These are phyloP conservation scores for Ceratothoa steindachneri DNA, from an alignment of 2,888 invertebrate genomes.

Conservation along the genomic window DNA sequence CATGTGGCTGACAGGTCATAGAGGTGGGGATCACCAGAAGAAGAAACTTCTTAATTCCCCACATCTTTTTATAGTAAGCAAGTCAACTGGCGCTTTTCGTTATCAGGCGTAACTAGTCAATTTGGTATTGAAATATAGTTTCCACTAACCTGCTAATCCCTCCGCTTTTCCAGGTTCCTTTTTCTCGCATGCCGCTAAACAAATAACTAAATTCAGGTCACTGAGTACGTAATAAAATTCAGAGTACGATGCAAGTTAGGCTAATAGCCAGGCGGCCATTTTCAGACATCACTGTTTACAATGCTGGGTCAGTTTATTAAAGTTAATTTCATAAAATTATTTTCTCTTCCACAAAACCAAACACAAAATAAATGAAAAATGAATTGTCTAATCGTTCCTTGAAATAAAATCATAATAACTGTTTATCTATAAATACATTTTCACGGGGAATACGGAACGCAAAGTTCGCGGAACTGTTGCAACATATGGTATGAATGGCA, in stretches of 20 bases:
- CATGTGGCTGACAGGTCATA: too few species aligned
- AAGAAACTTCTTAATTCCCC: too few species aligned
- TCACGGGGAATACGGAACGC: neutral
- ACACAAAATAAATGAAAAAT: neutral
- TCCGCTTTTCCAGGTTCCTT: slow-evolving; percentile 2
- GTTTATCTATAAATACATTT: neutral
- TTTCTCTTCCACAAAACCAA: neutral
- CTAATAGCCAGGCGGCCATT: neutral
- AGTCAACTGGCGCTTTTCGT: too few species aligned
- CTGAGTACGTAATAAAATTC: neutral
- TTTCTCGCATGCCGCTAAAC: slow-evolving; percentile 9
- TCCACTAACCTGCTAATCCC: neutral
- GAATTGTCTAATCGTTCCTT: neutral
- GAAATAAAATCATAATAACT: neutral
- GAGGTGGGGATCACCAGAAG: too few species aligned
- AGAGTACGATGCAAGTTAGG: neutral
- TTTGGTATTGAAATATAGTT: too few species aligned
- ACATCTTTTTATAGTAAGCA: too few species aligned
- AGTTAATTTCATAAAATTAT: neutral
- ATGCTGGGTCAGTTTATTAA: neutral
- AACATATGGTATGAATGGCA: slow-evolving; percentile 7
- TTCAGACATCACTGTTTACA: slow-evolving; percentile 1
- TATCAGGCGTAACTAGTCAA: too few species aligned
- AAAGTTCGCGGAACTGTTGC: neutral
- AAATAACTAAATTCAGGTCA: neutral